Base-by-base conservation (phyloP, 2,888 invertebrate species). In the Eurois occulta region DNA sequence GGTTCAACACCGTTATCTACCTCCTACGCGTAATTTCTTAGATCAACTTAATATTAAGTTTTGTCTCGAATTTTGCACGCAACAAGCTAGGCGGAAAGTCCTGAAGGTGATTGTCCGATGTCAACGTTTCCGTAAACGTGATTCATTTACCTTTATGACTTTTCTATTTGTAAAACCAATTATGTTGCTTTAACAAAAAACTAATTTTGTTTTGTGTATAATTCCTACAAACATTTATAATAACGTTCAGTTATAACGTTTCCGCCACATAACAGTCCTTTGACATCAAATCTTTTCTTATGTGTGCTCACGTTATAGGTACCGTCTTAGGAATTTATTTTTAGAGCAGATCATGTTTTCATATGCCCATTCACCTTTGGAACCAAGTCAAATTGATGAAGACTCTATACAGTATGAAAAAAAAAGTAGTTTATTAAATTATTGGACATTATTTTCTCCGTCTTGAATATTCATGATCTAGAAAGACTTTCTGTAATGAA, bases 11-110 rank as follows among this genome's bases (percentile, higher is more conserved):
- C 41, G 64, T 41, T 68, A 69, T 48, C 55, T 48, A 48, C 55
- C 35, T 48, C 77, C 76, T 28, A 76, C 83, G 48, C 48, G 8
- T 32, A 24, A 24, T 46, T 58, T 55, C 52, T 62, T 43, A 43
- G 41, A 60, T 21, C 46, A 32, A 55, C 41, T 46, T 38, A 46
- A 43, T 62, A 81, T 67, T 81, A 74, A 46, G 24, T 28, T 48
- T 43, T 32, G 16, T 75, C 41, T 41, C 35, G 24, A 58, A 81
- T 35, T 81, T 81, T 66, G n/a, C 81, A 41, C 24, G 32, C 48
- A 58, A 48, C 1, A 21, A 21, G 18, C 32, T 32, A 11, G 32
- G 24, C 18, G 35, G 52, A 48, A 81, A 38, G 65, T 38, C 10
- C 1, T 38, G 4, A 32, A n/a, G 46, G 46, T 38, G 10, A 66